phyloP scores from a whole-genome alignment of 1,140 invertebrate genomes.

The Microvelia longipes region DNA sequence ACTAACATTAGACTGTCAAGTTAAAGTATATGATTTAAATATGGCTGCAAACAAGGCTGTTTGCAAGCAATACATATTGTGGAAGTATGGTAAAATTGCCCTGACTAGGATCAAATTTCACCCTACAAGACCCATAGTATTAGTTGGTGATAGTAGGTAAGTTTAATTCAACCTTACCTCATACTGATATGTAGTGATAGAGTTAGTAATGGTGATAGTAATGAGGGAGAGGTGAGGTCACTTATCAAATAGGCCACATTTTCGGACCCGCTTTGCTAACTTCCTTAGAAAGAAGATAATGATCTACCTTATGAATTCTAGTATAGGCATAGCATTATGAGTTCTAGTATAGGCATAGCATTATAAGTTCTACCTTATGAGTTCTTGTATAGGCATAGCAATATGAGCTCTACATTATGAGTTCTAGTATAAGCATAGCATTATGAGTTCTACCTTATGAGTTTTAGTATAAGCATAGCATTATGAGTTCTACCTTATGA shows the following conservation, averaged over 20 bases:
- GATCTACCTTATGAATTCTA: background rate
- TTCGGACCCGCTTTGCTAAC: background rate
- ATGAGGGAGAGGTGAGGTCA: no score
- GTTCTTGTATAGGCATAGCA: background rate
- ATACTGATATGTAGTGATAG: background rate
- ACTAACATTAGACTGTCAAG: conserved; percentile 81
- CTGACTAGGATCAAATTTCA: conserved; percentile 77
- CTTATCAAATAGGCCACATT: background rate
- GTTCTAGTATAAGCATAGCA: background rate
- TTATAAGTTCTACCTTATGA: background rate
- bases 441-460: background rate
- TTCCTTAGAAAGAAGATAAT: background rate
- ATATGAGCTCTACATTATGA: no score
- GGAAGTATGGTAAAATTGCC: conserved; percentile 66
- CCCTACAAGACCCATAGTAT: conserved; percentile 62
- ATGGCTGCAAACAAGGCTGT: conserved; percentile 83
- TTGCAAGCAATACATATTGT: conserved; percentile 62
- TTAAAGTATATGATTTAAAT: conserved; percentile 77
- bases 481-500: no score
- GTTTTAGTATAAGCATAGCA: background rate
- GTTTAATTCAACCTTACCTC: conserved; percentile 10
- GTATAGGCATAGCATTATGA: background rate
- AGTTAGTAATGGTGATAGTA: background rate
- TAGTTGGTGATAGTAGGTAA: conserved; percentile 85
- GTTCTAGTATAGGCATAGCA: background rate